Percentiles rank a stretch among this genome's conserved stretches.
These are phyloP conservation scores for Epirrhoe alternata DNA, from an alignment of 2,888 invertebrate species.

Conservation along the genomic window DNA sequence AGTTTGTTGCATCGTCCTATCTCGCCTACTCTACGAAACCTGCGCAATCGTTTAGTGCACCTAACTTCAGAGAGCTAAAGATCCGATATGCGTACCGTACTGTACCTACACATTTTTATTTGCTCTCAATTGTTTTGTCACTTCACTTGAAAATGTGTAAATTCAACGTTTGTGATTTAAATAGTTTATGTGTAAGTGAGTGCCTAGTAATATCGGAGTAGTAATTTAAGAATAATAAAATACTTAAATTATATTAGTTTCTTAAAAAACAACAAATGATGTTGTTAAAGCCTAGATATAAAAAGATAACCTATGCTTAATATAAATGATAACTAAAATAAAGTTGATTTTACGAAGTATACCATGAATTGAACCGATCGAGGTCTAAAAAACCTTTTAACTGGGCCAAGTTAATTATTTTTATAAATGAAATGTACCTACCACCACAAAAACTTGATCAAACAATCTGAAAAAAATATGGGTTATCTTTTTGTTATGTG, in stretches of 20 bases:
- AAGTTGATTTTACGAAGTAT: neutral
- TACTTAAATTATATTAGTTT: conserved; percentile 27
- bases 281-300: conserved; percentile 16
- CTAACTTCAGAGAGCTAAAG: too few species aligned
- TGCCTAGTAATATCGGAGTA: conserved; percentile 37
- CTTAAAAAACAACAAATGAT: conserved; percentile 1
- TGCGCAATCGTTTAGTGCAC: too few species aligned
- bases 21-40: too few species aligned
- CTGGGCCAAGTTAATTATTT: conserved; percentile 1
- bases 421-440: conserved; percentile 8
- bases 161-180: conserved; percentile 27
- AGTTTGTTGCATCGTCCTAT: too few species aligned
- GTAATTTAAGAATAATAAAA: conserved; percentile 24
- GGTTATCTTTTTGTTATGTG: conserved; percentile 26
- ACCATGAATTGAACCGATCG: neutral
- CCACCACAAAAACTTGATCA: conserved; percentile 1
- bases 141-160: conserved; percentile 8
- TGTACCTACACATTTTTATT: conserved; percentile 1
- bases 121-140: conserved; percentile 7
- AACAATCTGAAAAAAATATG: conserved; percentile 7
- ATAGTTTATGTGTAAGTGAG: conserved; percentile 23
- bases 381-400: neutral
- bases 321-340: neutral
- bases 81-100: too few species aligned
- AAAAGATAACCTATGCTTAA: conserved; percentile 13